Evolutionary conservation across 1,140 invertebrate species (phyloP).

Genomic region (Akabosia matsudoensis): DNA sequence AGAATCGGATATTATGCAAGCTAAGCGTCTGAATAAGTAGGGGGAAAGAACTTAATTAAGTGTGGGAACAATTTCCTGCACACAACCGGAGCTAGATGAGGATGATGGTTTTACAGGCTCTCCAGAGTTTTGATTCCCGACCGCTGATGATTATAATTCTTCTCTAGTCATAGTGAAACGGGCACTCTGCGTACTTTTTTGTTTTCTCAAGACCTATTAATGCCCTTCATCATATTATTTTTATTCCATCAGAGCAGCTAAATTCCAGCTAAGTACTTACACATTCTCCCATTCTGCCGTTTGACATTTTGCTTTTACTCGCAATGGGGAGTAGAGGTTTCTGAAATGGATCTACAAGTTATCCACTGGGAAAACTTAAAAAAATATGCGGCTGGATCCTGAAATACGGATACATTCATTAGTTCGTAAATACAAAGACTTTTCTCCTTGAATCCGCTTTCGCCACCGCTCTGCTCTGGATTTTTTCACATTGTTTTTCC

Average conservation of each 20-base stretch:
- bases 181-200: background rate
- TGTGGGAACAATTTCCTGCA: conserved; percentile 16
- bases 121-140: conserved; percentile 22
- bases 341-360: conserved; percentile 18
- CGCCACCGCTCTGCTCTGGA: background rate
- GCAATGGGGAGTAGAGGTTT: background rate
- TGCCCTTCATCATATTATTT: background rate
- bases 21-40: conserved; percentile 18
- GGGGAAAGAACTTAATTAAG: conserved; percentile 22
- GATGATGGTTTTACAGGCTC: conserved; percentile 22
- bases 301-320: conserved; percentile 5
- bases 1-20: background rate
- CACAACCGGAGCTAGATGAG: conserved; percentile 21
- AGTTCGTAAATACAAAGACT: background rate
- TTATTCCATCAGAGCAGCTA: too few species aligned
- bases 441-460: conserved; percentile 18
- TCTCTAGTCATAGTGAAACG: background rate
- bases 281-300: background rate
- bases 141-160: background rate
- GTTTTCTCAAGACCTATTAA: background rate
- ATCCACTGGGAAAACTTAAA: conserved; percentile 14
- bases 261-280: background rate
- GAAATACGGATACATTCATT: conserved; percentile 17
- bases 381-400: background rate
- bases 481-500: conserved; percentile 13